Percentiles rank a stretch among this genome's conserved stretches.
phyloP scores from a whole-genome alignment of 1,140 invertebrate species.

The Bombus pyrosoma region DNA sequence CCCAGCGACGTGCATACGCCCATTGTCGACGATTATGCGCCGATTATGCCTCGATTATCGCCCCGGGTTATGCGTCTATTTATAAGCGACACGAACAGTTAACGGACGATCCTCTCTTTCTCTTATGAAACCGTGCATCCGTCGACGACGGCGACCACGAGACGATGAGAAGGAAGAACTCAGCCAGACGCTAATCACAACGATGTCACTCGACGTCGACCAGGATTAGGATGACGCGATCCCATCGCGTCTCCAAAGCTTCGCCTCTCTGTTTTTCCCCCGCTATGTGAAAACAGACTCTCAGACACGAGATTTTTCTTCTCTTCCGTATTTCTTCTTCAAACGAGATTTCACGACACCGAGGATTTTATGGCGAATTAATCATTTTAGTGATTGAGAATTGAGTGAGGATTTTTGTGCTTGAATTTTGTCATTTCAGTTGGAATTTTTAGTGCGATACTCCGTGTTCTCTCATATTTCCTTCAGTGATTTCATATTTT shows the following conservation, averaged over 20 bases:
- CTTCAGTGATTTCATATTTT: background rate
- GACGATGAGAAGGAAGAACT: background rate
- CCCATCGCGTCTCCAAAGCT: background rate
- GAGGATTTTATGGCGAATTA: background rate
- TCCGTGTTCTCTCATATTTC: background rate
- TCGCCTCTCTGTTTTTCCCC: background rate
- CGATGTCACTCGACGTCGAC: constrained; percentile 5
- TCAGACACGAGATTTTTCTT: background rate
- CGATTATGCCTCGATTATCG: constrained; percentile 57
- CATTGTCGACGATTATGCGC: constrained; percentile 56
- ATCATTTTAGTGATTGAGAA: background rate
- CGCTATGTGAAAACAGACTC: constrained; percentile 1
- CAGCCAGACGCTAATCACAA: constrained; percentile 10
- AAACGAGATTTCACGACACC: background rate
- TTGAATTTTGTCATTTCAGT: background rate
- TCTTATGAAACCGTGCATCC: background rate
- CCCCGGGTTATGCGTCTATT: constrained; percentile 29
- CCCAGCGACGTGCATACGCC: constrained; percentile 61
- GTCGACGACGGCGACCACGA: background rate
- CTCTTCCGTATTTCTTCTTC: background rate
- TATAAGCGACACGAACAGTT: constrained; percentile 40
- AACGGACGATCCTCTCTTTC: constrained; percentile 21
- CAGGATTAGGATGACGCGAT: constrained; percentile 5
- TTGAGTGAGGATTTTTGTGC: background rate
- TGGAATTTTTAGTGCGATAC: background rate